Evolutionary conservation across 1,140 invertebrate genomes (phyloP).

Genomic region (Drosophila kikkawai): DNA sequence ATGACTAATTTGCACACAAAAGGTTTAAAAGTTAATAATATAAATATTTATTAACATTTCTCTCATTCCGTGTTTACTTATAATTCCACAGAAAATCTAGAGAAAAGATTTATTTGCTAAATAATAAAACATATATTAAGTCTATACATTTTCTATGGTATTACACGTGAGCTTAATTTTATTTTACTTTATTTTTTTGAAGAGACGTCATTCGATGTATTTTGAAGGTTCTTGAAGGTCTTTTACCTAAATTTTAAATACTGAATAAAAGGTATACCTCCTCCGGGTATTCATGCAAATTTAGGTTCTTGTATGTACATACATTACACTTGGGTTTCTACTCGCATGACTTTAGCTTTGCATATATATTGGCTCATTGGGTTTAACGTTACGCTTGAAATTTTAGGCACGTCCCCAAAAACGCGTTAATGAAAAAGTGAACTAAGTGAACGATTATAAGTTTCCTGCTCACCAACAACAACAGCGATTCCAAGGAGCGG

Average conservation of each 20-base stretch:
- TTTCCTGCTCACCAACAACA: conserved; percentile 27
- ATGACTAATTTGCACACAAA: conserved; percentile 1
- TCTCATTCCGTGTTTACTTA: background rate
- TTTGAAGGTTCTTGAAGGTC: background rate
- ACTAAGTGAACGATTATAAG: conserved; percentile 45
- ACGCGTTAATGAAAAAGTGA: conserved; percentile 41
- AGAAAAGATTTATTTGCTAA: background rate
- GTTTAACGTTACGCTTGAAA: conserved; percentile 18
- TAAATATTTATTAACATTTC: background rate
- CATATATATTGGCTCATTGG: conserved; percentile 39
- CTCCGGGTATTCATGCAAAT: conserved; percentile 5
- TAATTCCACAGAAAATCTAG: background rate
- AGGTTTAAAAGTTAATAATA: background rate
- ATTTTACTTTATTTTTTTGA: background rate
- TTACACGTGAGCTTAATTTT: background rate
- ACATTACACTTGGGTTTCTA: conserved; percentile 7
- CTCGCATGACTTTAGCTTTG: background rate
- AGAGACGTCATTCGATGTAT: conserved; percentile 1
- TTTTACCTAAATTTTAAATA: background rate
- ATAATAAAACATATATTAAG: background rate
- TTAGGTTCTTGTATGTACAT: conserved; percentile 20
- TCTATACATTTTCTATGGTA: background rate
- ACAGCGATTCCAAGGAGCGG: conserved; percentile 31
- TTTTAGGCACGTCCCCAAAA: conserved; percentile 34
- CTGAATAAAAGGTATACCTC: background rate